Conservation (phyloP, 2,888 invertebrate species). For the Drosophila ezoana region DNA sequence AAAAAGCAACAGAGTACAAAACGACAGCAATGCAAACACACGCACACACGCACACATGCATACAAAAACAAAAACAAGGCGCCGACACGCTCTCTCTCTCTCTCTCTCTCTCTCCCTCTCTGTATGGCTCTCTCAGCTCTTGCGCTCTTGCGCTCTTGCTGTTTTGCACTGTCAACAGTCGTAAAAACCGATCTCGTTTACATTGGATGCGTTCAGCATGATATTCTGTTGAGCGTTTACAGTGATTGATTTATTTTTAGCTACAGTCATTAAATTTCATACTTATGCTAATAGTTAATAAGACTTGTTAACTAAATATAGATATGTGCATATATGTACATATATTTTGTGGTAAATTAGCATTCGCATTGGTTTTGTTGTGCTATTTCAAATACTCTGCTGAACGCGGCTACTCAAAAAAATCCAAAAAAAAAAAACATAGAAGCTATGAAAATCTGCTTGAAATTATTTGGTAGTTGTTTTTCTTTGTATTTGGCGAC, state of each 20-base stretch:
- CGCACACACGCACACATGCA: constrained; percentile 32
- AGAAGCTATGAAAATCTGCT: constrained; percentile 23
- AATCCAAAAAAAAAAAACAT: constrained; percentile 12
- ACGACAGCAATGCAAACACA: constrained; percentile 34
- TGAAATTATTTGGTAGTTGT: constrained; percentile 25
- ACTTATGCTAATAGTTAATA: not conserved
- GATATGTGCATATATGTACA: too few species aligned
- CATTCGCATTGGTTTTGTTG: not conserved
- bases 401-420: constrained; percentile 11
- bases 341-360: not conserved
- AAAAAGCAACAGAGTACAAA: constrained; percentile 20
- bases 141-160: constrained; percentile 14
- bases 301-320: too few species aligned
- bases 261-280: not conserved
- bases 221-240: constrained; percentile 25
- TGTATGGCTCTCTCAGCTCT: not conserved
- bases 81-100: not conserved
- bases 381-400: not conserved
- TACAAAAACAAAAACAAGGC: constrained; percentile 11
- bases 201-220: constrained; percentile 41
- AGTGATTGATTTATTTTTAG: constrained; percentile 2
- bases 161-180: constrained; percentile 50
- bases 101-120: not conserved
- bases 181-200: constrained; percentile 52
- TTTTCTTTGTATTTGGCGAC: constrained; percentile 29